These are phyloP conservation scores for Bothrops jararaca DNA, from an alignment of 2,113 vertebrate genomes.

Conservation along the genomic window DNA sequence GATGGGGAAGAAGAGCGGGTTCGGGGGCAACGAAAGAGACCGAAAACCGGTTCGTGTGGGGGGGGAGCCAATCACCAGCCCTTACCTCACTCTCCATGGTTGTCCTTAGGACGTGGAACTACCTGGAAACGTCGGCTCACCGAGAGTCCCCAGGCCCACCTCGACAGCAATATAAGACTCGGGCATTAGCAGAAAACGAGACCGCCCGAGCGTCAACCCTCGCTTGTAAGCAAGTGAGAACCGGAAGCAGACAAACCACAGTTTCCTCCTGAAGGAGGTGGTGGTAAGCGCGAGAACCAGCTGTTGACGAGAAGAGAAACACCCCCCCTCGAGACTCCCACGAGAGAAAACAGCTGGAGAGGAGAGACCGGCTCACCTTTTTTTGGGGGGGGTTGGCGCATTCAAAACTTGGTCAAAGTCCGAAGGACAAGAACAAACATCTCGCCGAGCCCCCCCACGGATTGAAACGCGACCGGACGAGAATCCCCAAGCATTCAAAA, in stretches of 20 bases:
- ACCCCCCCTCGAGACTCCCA: background rate
- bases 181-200: background rate
- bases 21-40: background rate
- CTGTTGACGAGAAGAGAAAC: background rate
- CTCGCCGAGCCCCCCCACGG: background rate
- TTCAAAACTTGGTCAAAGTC: background rate
- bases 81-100: slow-evolving; percentile 70
- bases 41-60: background rate
- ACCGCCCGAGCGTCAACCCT: background rate
- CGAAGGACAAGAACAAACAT: no score
- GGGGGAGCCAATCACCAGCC: rapidly evolving
- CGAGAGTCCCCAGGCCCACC: rapidly evolving
- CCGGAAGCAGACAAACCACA: slow-evolving; percentile 67
- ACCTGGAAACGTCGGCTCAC: rapidly evolving
- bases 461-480: background rate
- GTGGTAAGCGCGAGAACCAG: background rate
- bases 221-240: background rate
- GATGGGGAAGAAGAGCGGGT: background rate
- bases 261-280: slow-evolving; percentile 55
- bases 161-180: background rate
- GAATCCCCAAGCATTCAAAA: background rate
- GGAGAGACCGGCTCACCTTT: no score
- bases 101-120: rapidly evolving
- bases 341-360: background rate
- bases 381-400: no score